Conservation (phyloP, 2,888 invertebrate species). For the Clusia tigrina region DNA sequence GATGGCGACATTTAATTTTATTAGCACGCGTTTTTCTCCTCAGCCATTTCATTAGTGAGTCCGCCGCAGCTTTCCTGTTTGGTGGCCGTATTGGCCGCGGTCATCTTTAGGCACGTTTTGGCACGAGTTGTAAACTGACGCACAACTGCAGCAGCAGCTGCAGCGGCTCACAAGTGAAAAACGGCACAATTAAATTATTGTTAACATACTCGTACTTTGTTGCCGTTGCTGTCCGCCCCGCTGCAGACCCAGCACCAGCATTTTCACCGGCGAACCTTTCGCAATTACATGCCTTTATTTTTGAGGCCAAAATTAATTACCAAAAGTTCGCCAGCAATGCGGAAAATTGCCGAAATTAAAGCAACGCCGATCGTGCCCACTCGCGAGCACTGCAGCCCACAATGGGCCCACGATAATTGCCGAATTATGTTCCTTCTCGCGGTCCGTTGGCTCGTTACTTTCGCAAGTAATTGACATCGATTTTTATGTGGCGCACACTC, state of each 20-base stretch:
- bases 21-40: conserved; percentile 5
- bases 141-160: background rate
- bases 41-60: too few relatives aligned
- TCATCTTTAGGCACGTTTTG: too few relatives aligned
- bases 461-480: conserved; percentile 6
- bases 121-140: too few relatives aligned
- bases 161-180: background rate
- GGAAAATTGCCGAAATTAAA: background rate
- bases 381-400: background rate
- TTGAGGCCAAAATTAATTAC: conserved; percentile 21
- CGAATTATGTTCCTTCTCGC: background rate
- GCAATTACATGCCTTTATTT: conserved; percentile 22
- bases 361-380: conserved; percentile 25
- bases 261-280: background rate
- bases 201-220: background rate
- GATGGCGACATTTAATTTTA: conserved; percentile 17
- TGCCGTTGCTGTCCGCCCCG: background rate
- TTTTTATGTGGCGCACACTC: background rate
- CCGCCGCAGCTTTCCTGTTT: background rate
- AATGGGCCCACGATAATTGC: background rate
- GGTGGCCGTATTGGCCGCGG: too few relatives aligned
- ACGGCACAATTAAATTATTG: conserved; percentile 1
- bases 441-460: conserved; percentile 1
- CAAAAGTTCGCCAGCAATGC: background rate
- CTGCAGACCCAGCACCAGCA: background rate